These are phyloP conservation scores for Macrostomum lignano DNA, from an alignment of 1,140 invertebrate species.

Conservation along the genomic window DNA sequence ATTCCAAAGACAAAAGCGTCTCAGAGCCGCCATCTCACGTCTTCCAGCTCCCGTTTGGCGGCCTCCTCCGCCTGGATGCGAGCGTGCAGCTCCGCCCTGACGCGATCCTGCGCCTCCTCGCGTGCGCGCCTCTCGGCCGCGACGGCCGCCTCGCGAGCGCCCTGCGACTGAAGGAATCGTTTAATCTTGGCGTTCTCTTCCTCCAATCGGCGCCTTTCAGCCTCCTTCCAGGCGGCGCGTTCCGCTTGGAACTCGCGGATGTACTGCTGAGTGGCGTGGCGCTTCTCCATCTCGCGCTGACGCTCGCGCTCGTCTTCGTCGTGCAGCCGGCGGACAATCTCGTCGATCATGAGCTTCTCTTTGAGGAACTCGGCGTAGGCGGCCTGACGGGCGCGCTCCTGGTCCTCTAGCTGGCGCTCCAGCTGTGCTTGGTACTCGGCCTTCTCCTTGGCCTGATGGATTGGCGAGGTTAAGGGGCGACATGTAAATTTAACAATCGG, in stretches of 20 bases:
- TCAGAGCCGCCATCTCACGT: no score
- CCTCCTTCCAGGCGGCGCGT: constrained; percentile 19
- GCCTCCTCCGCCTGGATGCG: constrained; percentile 16
- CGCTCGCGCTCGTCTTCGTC: constrained; percentile 26
- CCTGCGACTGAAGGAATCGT: constrained; percentile 9
- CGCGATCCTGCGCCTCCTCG: constrained; percentile 7
- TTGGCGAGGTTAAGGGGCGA: no score
- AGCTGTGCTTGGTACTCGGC: constrained; percentile 24
- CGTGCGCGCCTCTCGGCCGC: constrained; percentile 14
- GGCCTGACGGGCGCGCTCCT: constrained; percentile 21
- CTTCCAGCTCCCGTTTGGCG: constrained; percentile 22
- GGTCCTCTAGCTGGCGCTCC: constrained; percentile 23
- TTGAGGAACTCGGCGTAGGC: constrained; percentile 27
- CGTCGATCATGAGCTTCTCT: constrained; percentile 28
- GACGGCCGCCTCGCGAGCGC: background rate
- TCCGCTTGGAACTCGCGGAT: constrained; percentile 20
- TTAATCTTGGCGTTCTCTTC: constrained; percentile 20
- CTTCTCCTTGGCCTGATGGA: constrained; percentile 7
- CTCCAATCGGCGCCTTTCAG: constrained; percentile 19
- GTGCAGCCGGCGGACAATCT: constrained; percentile 26
- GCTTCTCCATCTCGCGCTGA: constrained; percentile 16
- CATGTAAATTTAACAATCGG: no score
- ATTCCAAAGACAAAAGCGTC: no score
- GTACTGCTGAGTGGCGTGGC: constrained; percentile 18
- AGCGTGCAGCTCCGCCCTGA: constrained; percentile 13